Evolutionary conservation across 2,113 vertebrate species (phyloP), one percentile per base, ranked within the genome.

Genomic region (Calypte anna): DNA sequence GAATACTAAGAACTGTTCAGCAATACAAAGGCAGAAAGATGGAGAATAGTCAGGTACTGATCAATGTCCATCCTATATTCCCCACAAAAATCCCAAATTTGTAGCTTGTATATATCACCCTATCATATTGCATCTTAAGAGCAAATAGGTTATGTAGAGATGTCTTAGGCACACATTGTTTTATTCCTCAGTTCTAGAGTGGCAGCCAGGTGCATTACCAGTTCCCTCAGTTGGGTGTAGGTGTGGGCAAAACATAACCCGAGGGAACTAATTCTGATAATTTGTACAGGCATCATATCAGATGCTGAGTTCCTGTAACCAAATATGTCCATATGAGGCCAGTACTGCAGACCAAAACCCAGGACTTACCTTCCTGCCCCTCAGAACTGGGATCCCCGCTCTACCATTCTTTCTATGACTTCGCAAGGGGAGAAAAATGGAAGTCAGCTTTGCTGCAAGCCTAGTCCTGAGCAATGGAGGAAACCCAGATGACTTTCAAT

Each of bases 381-480:
- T 57, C 48, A 38, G 67, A 74, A 57, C 55, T 31, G 24, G 20
- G 53, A 63, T 93, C 86, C 93, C 73, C 90, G 20, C 40, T 48
- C 87, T 72, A 67, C 31, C 12, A 10, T 81, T 88, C 77, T 61
- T 44, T 50, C 33, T 19, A 28, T 70, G 76, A 93, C 75, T 57
- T 82, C 72, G 50, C 33, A 91, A 93, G 48, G 79, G 73, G 40
- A 86, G 22, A 67, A 93, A 90, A 93, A 88, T n/a, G 50, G 57
- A 61, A 68, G 76, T 81, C 88, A 94, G 51, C 87, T 94, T 94
- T 81, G 90, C 84, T 88, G 82, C 84, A 86, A 86, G 59, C 64
- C 63, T 87, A 55, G 62, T 81, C 80, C 70, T 93, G 83, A 93
- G 73, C 70, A 70, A 38, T 1, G 73, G 58, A 90, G 82, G 69